phyloP scores from a whole-genome alignment of 2,113 vertebrate species.

The Nothocercus julius region DNA sequence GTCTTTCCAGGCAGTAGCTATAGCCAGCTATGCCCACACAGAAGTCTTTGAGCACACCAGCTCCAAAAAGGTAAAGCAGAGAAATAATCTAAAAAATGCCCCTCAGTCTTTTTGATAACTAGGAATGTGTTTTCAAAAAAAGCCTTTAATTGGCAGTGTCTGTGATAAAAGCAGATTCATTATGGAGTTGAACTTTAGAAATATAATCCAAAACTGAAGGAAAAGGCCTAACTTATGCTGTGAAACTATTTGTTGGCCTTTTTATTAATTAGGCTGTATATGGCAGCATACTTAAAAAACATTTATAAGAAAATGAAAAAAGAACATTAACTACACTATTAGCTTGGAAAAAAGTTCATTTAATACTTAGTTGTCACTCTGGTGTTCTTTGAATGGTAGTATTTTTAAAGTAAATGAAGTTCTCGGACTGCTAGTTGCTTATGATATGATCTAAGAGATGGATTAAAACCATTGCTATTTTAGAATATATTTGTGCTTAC shows the following conservation, averaged over 20 bases:
- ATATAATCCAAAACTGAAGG: rapidly evolving
- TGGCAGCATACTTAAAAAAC: not conserved
- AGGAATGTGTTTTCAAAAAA: not conserved
- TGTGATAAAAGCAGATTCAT: not conserved
- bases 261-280: rapidly evolving
- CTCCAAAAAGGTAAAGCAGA: not conserved
- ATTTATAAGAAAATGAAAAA: no score
- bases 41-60: not conserved
- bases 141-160: no score
- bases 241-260: not conserved
- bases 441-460: not conserved
- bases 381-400: not conserved
- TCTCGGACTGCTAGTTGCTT: not conserved
- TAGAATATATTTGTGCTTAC: not conserved
- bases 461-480: not conserved
- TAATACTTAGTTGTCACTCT: no score
- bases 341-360: no score
- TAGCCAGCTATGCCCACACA: not conserved
- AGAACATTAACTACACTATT: rapidly evolving
- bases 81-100: no score
- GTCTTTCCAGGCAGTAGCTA: constrained; percentile 21
- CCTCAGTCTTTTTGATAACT: not conserved
- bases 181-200: not conserved
- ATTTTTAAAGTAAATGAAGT: not conserved
- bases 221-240: not conserved